These are phyloP conservation scores for Platanista minor DNA, from an alignment of 2,113 vertebrate genomes.

Conservation along the genomic window DNA sequence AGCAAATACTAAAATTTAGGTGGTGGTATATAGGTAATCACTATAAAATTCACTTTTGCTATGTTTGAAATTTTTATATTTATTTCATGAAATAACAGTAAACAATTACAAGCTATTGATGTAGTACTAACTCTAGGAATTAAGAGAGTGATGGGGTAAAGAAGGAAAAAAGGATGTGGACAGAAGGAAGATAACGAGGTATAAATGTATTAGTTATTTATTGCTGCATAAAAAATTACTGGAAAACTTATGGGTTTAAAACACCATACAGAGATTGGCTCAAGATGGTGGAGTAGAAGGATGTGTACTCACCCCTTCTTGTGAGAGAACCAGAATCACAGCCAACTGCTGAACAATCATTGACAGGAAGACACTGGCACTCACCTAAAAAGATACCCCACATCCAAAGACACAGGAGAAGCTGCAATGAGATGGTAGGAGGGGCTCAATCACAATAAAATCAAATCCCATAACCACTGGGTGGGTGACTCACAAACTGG, in stretches of 20 bases:
- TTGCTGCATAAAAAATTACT: not conserved
- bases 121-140: not conserved
- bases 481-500: too few species aligned
- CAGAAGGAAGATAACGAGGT: not conserved
- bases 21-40: not conserved
- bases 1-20: not conserved
- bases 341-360: too few species aligned
- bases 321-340: too few species aligned
- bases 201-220: not conserved
- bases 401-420: too few species aligned
- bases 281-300: too few species aligned
- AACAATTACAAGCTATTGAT: not conserved
- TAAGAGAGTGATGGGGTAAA: not conserved
- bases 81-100: not conserved
- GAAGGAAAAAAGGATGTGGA: too few species aligned
- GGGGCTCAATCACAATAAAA: too few species aligned
- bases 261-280: not conserved
- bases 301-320: too few species aligned
- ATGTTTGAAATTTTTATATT: not conserved
- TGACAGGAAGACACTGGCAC: too few species aligned
- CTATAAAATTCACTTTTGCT: not conserved
- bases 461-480: too few species aligned
- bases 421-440: too few species aligned
- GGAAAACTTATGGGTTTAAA: not conserved
- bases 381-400: too few species aligned